Conservation (phyloP, 2,113 vertebrate species). For the Oreocharis arfaki region DNA sequence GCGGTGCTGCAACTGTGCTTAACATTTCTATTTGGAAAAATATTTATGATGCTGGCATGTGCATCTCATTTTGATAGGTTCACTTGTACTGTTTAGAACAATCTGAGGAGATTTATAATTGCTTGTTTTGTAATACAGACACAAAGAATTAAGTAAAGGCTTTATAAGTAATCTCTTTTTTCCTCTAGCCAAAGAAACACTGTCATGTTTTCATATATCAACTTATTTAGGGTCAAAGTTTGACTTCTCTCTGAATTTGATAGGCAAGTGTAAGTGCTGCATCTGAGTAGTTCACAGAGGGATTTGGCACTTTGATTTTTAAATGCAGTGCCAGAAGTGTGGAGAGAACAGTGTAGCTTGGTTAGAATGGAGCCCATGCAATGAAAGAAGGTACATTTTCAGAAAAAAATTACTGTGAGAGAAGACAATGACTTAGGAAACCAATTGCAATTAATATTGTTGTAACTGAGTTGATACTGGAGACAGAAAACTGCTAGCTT, state of each 20-base stretch:
- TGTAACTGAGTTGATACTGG: not conserved
- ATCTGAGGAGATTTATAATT: constrained; percentile 12
- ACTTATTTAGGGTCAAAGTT: not conserved
- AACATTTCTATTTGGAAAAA: not conserved
- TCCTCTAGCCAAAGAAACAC: not conserved
- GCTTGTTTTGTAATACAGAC: constrained; percentile 4
- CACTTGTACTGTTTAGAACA: constrained; percentile 6
- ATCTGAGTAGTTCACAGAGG: not conserved
- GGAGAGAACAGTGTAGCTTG: not conserved
- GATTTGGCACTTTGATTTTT: constrained; percentile 21
- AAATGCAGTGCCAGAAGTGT: not conserved
- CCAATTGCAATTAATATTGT: constrained; percentile 3
- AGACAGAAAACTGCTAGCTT: not conserved
- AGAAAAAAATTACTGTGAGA: not conserved
- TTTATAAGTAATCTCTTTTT: constrained; percentile 11
- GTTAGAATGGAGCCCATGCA: not conserved
- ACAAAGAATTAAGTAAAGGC: constrained; percentile 5
- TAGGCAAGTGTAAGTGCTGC: not conserved
- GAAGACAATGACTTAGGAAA: not conserved
- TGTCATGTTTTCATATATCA: not conserved
- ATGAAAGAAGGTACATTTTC: not conserved
- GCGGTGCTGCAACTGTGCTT: not conserved
- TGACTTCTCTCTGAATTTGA: not conserved
- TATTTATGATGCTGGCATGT: not conserved
- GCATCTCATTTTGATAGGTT: constrained; percentile 9